Evolutionary conservation across 2,113 vertebrate genomes (phyloP), one percentile per base, ranked within the genome.

Genomic region (Varanus salvator): DNA sequence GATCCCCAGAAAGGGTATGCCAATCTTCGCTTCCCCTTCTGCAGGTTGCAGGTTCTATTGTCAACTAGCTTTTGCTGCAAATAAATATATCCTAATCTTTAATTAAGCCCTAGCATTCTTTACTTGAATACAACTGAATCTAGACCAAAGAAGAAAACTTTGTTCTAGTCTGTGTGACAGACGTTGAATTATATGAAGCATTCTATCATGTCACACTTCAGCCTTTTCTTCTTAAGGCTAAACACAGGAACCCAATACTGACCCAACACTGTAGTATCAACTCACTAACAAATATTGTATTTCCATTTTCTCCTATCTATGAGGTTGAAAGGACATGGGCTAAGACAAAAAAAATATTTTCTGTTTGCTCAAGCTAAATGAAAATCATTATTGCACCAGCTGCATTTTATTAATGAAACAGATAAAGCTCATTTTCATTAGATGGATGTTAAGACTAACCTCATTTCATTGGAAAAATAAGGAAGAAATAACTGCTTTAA

Each of bases 401-500:
- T 86, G 38, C 31, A 89, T 94, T 92, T 94, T 93, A 93, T 94
- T 96, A 96, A 95, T 66, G 86, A 89, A 69, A 91, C 31, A 92
- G 83, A 91, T 94, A 94, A 95, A 89, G 89, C 94, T 94, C 82
- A 94, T 87, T 92, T 94, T 94, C 92, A 92, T 94, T 93, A 96
- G 66, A 94, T 91, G 50, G n/a, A 86, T 74, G 92, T 93, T 90
- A 87, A 23, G 91, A 27, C 83, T 95, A 84, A 48, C 78, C 74
- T 87, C 84, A 91, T 94, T 80, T 93, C 89, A 87, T 31, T 81
- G 84, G 93, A 94, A 93, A 93, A 77, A 48, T 77, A 44, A 91
- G 80, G 74, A 50, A 50, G 81, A 95, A 95, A 87, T 66, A 1
- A 9, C 91, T 96, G 57, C 90, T 93, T 80, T 93, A 88, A 88